Evolutionary conservation across 1,140 invertebrate genomes (phyloP), one percentile per base, ranked within the genome.

Genomic region (Aphelinus certus): DNA sequence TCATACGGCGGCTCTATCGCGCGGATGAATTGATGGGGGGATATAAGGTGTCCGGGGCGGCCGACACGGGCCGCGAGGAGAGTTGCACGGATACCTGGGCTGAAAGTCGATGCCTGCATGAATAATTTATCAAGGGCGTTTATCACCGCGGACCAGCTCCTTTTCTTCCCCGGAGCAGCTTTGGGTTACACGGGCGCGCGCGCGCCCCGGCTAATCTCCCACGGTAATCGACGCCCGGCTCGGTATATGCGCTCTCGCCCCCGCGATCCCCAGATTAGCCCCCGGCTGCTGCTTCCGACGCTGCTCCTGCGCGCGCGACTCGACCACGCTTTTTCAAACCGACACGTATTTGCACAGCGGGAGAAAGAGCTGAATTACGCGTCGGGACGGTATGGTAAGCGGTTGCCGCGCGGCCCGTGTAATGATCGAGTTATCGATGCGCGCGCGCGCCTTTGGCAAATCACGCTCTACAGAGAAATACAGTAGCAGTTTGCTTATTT

Each of bases 51-150:
- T 76, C 76, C 67, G 67, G 26, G 26, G 26, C 63, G 63, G 73
- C n/a, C 55, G 53, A 55, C 64, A n/a, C 47, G 69, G 7, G 64
- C 71, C 26, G 26, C 26, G 26, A 26, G 78, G 78, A 81, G 78
- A 82, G 26, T 26, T 26, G 79, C 78, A 78, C 79, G 77, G 49
- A 77, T 60, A 69, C 61, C 66, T 57, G 66, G 63, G 60, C 65
- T 68, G 76, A 75, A 76, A 78, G 79, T 78, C 65, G 80, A 80
- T 80, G 79, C 77, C 77, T 78, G 79, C 76, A 81, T 82, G 79
- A 82, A 81, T 82, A 81, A 82, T 82, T 82, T 82, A 82, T 81
- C 80, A 80, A 82, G 78, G 78, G 76, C 78, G 78, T 81, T 81
- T 80, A 82, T 80, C 78, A 82, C 79, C 66, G 73, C 77, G 77